These are phyloP conservation scores for Varanus komodoensis DNA, from an alignment of 2,113 vertebrate species.

Conservation along the genomic window DNA sequence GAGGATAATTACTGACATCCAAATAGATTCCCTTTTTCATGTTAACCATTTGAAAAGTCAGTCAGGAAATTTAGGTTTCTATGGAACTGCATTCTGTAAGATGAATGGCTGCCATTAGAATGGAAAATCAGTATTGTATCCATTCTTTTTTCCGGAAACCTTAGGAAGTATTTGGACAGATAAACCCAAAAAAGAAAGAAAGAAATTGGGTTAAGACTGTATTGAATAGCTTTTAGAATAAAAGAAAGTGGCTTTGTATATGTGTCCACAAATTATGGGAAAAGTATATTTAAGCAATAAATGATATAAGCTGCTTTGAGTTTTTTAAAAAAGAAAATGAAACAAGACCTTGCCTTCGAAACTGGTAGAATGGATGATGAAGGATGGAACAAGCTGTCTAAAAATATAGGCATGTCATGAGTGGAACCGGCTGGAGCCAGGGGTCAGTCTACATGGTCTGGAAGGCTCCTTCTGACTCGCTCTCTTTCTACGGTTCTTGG, in stretches of 20 bases:
- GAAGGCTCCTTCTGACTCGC: too few relatives aligned
- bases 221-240: slow-evolving; percentile 8
- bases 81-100: not conserved
- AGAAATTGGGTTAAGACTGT: slow-evolving; percentile 22
- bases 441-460: too few relatives aligned
- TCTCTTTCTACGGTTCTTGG: too few relatives aligned
- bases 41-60: not conserved
- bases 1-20: not conserved
- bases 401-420: not conserved
- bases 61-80: not conserved
- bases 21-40: not conserved
- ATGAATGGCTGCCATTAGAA: not conserved
- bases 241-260: slow-evolving; percentile 1
- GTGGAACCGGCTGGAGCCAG: too few relatives aligned
- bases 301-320: too few relatives aligned
- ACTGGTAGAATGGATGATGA: not conserved
- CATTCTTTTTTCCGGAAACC: not conserved
- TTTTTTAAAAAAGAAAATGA: too few relatives aligned
- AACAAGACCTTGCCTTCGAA: not conserved
- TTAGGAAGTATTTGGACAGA: not conserved
- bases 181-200: not conserved
- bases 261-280: not conserved
- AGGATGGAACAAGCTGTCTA: not conserved
- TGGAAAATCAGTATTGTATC: not conserved
- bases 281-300: not conserved